Evolutionary conservation across 1,140 invertebrate species (phyloP).

Genomic region (Zaprionus tsacasi): DNA sequence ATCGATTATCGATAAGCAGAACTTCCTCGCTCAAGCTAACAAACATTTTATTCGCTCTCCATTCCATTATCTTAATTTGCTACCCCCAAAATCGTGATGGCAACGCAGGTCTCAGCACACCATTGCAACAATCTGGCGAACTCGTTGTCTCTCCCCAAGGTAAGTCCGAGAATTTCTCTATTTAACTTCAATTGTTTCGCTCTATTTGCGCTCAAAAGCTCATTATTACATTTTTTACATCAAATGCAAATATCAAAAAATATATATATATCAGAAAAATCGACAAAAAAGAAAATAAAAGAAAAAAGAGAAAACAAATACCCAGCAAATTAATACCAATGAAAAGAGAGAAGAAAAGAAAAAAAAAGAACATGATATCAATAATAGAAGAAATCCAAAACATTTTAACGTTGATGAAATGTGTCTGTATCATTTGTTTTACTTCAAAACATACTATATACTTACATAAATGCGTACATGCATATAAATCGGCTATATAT

Average conservation of each 20-base stretch:
- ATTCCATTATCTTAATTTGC: slow-evolving; percentile 17
- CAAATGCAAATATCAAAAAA: slow-evolving; percentile 80
- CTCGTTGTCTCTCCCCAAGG: slow-evolving; percentile 93
- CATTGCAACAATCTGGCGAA: slow-evolving; percentile 88
- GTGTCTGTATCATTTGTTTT: slow-evolving; percentile 61
- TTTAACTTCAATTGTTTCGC: slow-evolving; percentile 75
- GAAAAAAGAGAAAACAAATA: slow-evolving; percentile 22
- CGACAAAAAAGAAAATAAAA: slow-evolving; percentile 31
- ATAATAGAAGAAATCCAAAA: slow-evolving; percentile 50
- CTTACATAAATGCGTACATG: slow-evolving; percentile 43
- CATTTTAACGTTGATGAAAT: slow-evolving; percentile 52
- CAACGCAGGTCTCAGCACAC: slow-evolving; percentile 87
- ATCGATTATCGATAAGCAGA: not conserved
- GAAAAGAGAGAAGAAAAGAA: slow-evolving; percentile 4
- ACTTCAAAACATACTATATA: slow-evolving; percentile 55
- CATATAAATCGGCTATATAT: slow-evolving; percentile 60
- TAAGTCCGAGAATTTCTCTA: slow-evolving; percentile 86
- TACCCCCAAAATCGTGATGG: slow-evolving; percentile 10
- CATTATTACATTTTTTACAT: slow-evolving; percentile 84
- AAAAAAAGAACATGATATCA: slow-evolving; percentile 12
- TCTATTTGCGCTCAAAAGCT: slow-evolving; percentile 82
- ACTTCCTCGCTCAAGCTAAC: not conserved
- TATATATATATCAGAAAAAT: slow-evolving; percentile 32
- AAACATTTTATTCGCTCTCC: not conserved
- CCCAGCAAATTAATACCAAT: slow-evolving; percentile 28